Evolutionary conservation across 2,113 vertebrate species (phyloP), one percentile per base, ranked within the genome.

Genomic region (Bothrops jararaca): DNA sequence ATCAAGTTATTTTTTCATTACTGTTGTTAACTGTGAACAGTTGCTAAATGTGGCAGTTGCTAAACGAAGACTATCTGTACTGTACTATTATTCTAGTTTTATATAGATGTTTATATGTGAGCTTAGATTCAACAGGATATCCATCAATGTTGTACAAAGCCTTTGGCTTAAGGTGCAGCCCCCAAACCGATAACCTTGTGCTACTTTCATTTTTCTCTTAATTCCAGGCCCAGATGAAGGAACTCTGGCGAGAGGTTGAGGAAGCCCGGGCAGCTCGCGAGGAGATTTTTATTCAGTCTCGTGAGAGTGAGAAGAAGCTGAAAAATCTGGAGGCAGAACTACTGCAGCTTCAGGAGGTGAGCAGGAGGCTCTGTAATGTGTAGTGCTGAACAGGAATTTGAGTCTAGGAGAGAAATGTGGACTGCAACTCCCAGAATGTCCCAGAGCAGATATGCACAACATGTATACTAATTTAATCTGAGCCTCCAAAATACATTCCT

Each of bases 251-350:
- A 1, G 98, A 99, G 95, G 96, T 99, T 23, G 98, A 99, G 50
- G 98, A 99, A 91, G 94, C 97, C 0, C 98, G 98, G 86, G 92
- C 97, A 48, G 93, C 97, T 22, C 96, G 98, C 2, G 98, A 99
- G 1, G 98, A 99, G 88, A 97, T 98, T 42, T 96, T 98, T 1
- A 54, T 95, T 53, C 98, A 98, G 91, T 98, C 96, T 29, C 98
- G 98, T 91, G 98, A 99, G 90, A 98, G 94, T 1, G 98, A 99
- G 91, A 99, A 99, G 97, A 98, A 98, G 60, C 97, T 99, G 88
- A 99, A 98, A 93, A 97, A 96, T 2, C 97, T 99, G 94, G 98
- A 99, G 95, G 98, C 98, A 0, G 98, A 99, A 93, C 96, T 99
- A 48, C 95, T 99, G 92, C 98, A 99, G 88, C 96, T 98, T 85